phyloP scores from a whole-genome alignment of 2,888 invertebrate species.

The Lomographa bimaculata region DNA sequence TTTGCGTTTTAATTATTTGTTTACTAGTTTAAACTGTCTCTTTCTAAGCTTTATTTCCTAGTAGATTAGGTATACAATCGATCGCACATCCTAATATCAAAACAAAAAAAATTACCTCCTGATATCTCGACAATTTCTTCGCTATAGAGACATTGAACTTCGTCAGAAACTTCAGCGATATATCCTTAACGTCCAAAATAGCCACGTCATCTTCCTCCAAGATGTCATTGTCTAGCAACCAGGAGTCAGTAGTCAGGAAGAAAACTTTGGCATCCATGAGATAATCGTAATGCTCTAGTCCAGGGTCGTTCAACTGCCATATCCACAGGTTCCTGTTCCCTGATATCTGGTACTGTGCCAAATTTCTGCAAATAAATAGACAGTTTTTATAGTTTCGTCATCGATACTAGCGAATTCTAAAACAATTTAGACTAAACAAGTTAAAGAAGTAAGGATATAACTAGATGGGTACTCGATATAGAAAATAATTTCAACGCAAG shows the following conservation, averaged over 20 bases:
- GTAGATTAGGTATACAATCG: too few relatives aligned
- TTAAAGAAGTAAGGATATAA: too few relatives aligned
- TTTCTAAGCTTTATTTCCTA: too few relatives aligned
- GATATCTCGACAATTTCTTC: conserved; percentile 84
- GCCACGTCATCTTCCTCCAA: conserved; percentile 58
- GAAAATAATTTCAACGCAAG: too few relatives aligned
- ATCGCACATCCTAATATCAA: too few relatives aligned
- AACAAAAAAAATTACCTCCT: conserved; percentile 70
- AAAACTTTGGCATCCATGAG: conserved; percentile 59
- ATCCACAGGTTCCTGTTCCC: conserved; percentile 61
- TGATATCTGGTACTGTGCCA: conserved; percentile 52
- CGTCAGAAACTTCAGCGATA: conserved; percentile 64
- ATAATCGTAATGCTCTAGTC: conserved; percentile 66
- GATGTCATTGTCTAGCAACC: conserved; percentile 48
- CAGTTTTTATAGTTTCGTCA: neutral
- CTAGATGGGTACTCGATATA: too few relatives aligned
- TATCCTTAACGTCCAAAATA: conserved; percentile 66
- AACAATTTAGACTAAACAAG: too few relatives aligned
- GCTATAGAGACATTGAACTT: conserved; percentile 87
- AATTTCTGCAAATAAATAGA: conserved; percentile 52
- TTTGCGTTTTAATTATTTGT: too few relatives aligned
- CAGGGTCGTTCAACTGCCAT: conserved; percentile 75
- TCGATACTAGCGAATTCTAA: too few relatives aligned
- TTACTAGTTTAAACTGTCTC: too few relatives aligned
- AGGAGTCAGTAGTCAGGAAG: conserved; percentile 58